These are phyloP conservation scores for Serilophus lunatus DNA, from an alignment of 2,113 vertebrate species.

Conservation along the genomic window DNA sequence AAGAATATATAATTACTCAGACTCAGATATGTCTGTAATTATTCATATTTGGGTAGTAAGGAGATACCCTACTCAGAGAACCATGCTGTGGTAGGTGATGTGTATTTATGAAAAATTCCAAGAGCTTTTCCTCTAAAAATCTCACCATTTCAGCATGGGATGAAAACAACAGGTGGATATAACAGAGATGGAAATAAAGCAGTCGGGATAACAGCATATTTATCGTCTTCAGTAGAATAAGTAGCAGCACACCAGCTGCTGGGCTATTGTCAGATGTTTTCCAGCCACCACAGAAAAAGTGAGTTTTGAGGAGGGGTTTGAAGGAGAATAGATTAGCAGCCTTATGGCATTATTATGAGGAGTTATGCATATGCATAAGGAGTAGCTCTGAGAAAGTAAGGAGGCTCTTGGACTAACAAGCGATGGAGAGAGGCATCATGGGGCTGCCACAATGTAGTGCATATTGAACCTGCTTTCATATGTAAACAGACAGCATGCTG, in stretches of 20 bases:
- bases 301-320: constrained; percentile 56
- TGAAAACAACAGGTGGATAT: constrained; percentile 49
- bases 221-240: constrained; percentile 47
- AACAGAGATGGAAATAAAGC: not conserved
- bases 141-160: not conserved
- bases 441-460: not conserved
- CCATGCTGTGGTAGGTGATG: not conserved
- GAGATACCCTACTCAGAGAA: not conserved
- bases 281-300: constrained; percentile 48
- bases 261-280: constrained; percentile 48
- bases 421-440: constrained; percentile 19
- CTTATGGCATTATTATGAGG: constrained; percentile 45
- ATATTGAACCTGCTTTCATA: constrained; percentile 60
- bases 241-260: constrained; percentile 51
- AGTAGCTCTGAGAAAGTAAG: constrained; percentile 53
- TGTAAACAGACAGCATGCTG: constrained; percentile 38
- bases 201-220: not conserved
- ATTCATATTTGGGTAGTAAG: not conserved
- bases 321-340: constrained; percentile 62
- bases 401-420: constrained; percentile 59
- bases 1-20: not conserved
- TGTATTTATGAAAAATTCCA: not conserved
- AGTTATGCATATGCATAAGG: constrained; percentile 62
- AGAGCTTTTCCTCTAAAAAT: not conserved
- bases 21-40: not conserved